Percentiles rank a stretch among this genome's conserved stretches.
These are phyloP conservation scores for Ceratosolen solmsi DNA, from an alignment of 1,140 invertebrate species.

Conservation along the genomic window DNA sequence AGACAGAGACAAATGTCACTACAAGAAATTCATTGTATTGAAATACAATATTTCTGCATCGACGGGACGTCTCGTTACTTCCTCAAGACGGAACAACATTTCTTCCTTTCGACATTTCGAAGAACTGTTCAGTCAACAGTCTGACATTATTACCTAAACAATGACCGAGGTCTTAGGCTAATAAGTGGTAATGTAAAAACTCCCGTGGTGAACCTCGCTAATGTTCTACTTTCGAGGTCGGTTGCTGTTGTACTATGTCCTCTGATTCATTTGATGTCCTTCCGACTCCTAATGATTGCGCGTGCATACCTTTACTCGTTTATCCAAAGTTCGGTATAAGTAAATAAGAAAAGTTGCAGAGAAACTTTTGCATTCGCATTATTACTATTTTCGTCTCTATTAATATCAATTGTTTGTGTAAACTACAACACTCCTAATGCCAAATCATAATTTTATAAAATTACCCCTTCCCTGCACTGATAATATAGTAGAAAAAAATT, in stretches of 20 bases:
- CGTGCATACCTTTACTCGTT: not conserved
- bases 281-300: not conserved
- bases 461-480: too few relatives aligned
- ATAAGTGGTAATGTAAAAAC: constrained; percentile 66
- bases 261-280: not conserved
- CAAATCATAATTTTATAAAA: too few relatives aligned
- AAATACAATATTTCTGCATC: constrained; percentile 20
- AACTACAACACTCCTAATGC: too few relatives aligned
- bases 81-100: constrained; percentile 51
- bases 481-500: too few relatives aligned
- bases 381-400: too few relatives aligned
- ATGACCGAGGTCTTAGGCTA: constrained; percentile 59
- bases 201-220: constrained; percentile 58
- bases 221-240: constrained; percentile 51
- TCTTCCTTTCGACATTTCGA: constrained; percentile 57
- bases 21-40: not conserved
- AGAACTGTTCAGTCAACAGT: constrained; percentile 59
- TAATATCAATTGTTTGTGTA: too few relatives aligned
- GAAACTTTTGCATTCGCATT: too few relatives aligned
- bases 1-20: constrained; percentile 11
- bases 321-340: not conserved
- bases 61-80: constrained; percentile 21
- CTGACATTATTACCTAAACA: constrained; percentile 66
- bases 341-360: too few relatives aligned
- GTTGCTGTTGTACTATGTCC: not conserved